Evolutionary conservation across 2,888 invertebrate species (phyloP).

Genomic region (Folsomia manolachei): DNA sequence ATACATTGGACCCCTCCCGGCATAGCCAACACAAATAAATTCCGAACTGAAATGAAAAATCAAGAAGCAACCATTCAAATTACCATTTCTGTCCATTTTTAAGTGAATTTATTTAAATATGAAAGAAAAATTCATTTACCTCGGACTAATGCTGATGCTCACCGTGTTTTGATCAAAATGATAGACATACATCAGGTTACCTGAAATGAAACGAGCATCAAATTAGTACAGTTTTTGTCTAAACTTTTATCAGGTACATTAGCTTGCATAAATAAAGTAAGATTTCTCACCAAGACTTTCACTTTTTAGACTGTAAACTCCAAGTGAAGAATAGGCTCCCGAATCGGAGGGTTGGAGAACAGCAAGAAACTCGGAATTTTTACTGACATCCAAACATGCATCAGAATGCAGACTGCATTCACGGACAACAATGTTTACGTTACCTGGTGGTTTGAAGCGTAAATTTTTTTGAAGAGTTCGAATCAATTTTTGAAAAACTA

Average conservation of each 20-base stretch:
- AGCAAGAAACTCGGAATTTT: conserved; percentile 46
- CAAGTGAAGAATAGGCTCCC: conserved; percentile 47
- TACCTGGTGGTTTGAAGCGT: too few species aligned
- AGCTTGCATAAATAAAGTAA: too few species aligned
- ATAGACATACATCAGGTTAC: conserved; percentile 41
- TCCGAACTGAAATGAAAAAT: conserved; percentile 45
- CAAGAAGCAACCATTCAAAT: too few species aligned
- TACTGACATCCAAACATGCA: conserved; percentile 47
- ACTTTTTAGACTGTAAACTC: conserved; percentile 45
- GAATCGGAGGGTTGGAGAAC: conserved; percentile 47
- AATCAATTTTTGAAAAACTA: conserved; percentile 4
- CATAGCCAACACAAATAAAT: conserved; percentile 49
- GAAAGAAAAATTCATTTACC: too few species aligned
- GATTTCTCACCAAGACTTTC: conserved; percentile 47
- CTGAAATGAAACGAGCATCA: too few species aligned
- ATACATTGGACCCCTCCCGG: conserved; percentile 49
- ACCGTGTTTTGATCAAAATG: conserved; percentile 50
- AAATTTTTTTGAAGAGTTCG: background rate
- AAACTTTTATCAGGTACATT: too few species aligned
- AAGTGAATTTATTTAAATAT: too few species aligned
- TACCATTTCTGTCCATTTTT: too few species aligned
- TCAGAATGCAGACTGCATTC: conserved; percentile 49
- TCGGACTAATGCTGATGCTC: too few species aligned
- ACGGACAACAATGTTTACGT: conserved; percentile 38
- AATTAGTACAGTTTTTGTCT: too few species aligned